phyloP scores from a whole-genome alignment of 2,113 vertebrate species.

The Phalacrocorax pelagicus region DNA sequence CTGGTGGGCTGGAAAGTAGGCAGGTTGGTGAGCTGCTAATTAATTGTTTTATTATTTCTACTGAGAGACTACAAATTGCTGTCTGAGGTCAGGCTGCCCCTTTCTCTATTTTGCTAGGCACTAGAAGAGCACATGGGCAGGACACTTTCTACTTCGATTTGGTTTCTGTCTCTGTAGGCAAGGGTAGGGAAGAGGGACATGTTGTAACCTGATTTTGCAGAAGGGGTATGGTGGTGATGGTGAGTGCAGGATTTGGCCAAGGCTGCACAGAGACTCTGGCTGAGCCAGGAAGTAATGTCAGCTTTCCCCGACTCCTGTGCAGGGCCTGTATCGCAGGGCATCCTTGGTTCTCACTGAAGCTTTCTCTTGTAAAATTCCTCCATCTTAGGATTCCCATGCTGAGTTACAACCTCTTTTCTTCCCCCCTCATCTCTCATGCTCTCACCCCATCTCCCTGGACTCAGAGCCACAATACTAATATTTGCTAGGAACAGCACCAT shows the following conservation, averaged over 20 bases:
- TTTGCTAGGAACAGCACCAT: neutral
- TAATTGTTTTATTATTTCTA: conserved; percentile 11
- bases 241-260: neutral
- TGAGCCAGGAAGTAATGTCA: neutral
- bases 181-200: neutral
- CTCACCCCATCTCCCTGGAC: neutral
- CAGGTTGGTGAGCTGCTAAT: conserved; percentile 1
- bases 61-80: neutral
- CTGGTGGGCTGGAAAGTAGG: neutral
- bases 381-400: neutral
- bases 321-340: neutral
- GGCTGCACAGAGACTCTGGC: neutral
- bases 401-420: neutral
- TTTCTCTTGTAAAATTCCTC: neutral
- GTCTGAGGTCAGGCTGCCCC: neutral
- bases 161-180: neutral
- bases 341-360: neutral
- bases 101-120: neutral
- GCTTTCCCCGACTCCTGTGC: neutral
- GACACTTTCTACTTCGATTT: neutral
- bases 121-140: neutral
- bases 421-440: accelerated
- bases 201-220: neutral
- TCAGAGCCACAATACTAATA: neutral
- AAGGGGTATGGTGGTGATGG: neutral